Evolutionary conservation across 2,797 vertebrate genomes (phyloP).

Genomic region (Margarornis squamiger): DNA sequence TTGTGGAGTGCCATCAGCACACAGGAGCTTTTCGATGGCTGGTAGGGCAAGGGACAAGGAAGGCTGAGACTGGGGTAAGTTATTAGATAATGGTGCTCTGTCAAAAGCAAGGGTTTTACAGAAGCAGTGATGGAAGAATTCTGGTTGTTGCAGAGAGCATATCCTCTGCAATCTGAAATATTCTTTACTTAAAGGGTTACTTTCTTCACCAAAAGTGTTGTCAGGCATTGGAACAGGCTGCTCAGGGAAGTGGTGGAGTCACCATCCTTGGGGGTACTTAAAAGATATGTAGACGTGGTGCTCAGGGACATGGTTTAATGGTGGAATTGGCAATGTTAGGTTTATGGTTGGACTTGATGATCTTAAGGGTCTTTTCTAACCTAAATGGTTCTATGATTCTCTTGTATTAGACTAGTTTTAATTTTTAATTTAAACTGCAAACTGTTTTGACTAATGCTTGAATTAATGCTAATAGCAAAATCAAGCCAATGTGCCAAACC

Average conservation of each 20-base stretch:
- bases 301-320: background rate
- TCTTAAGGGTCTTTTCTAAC: background rate
- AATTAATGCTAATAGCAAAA: background rate
- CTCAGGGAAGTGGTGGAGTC: background rate
- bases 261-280: background rate
- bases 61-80: background rate
- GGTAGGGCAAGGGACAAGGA: background rate
- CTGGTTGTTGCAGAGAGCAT: background rate
- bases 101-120: background rate
- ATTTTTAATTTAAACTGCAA: background rate
- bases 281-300: background rate
- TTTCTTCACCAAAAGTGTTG: background rate
- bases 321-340: background rate
- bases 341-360: background rate
- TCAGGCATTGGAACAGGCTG: background rate
- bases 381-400: background rate
- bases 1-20: background rate
- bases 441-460: background rate
- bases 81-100: background rate
- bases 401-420: background rate
- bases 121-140: background rate
- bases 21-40: accelerated
- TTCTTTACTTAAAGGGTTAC: background rate
- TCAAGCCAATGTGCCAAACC: background rate
- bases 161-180: background rate